Evolutionary conservation across 2,888 invertebrate genomes (phyloP).

Genomic region (Drosophila neonasuta): DNA sequence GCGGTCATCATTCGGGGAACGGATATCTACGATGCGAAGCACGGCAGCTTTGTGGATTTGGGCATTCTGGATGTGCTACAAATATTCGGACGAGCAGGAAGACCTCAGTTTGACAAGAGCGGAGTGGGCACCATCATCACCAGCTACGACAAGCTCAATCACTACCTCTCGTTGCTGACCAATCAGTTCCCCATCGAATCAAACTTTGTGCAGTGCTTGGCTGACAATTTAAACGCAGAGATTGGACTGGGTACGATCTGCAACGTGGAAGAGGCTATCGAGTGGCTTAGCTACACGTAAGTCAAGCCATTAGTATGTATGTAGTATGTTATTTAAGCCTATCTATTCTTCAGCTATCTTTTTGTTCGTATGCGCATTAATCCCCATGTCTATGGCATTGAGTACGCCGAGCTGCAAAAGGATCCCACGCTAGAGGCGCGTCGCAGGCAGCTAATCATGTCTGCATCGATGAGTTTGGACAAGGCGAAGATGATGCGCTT

Average conservation of each 20-base stretch:
- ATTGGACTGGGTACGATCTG: constrained; percentile 97
- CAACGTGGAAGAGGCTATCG: constrained; percentile 96
- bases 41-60: constrained; percentile 95
- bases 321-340: neutral
- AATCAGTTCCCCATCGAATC: constrained; percentile 99
- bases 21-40: constrained; percentile 97
- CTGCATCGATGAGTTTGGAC: constrained; percentile 93
- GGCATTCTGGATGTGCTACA: constrained; percentile 98
- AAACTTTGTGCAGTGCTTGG: constrained; percentile 94
- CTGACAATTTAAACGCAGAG: constrained; percentile 99
- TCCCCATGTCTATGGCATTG: constrained; percentile 89
- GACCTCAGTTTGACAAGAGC: constrained; percentile 97
- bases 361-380: constrained; percentile 97
- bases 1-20: constrained; percentile 92
- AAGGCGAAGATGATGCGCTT: constrained; percentile 97
- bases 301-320: neutral
- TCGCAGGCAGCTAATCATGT: constrained; percentile 89
- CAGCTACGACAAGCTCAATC: constrained; percentile 93
- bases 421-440: constrained; percentile 91
- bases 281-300: constrained; percentile 97
- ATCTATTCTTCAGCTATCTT: constrained; percentile 83
- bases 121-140: constrained; percentile 98
- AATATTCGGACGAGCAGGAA: constrained; percentile 98
- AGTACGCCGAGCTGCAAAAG: constrained; percentile 86
- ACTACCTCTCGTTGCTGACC: constrained; percentile 96